These are phyloP conservation scores for Charadrius vociferus DNA, from an alignment of 2,113 vertebrate genomes.

Conservation along the genomic window DNA sequence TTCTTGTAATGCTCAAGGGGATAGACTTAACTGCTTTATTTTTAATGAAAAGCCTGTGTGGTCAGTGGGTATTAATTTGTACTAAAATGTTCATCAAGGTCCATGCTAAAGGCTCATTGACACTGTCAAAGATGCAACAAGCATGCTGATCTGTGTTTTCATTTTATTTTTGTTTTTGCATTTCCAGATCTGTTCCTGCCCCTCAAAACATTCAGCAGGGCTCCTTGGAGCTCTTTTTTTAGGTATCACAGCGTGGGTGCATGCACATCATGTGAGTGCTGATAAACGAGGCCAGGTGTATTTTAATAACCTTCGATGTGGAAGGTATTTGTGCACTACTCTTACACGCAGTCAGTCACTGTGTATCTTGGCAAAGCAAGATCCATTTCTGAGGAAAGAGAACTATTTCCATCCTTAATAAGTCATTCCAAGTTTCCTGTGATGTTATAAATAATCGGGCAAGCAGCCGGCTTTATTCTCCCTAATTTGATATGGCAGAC, in stretches of 20 bases:
- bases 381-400: slow-evolving; percentile 71
- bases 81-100: not conserved
- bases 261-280: not conserved
- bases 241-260: not conserved
- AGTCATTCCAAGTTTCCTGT: slow-evolving; percentile 79
- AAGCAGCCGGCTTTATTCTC: slow-evolving; percentile 77
- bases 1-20: not conserved
- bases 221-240: not conserved
- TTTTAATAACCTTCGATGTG: slow-evolving; percentile 73
- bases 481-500: slow-evolving; percentile 78
- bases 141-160: not conserved
- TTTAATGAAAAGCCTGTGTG: not conserved
- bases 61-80: not conserved
- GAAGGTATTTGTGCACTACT: slow-evolving; percentile 59
- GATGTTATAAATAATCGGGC: slow-evolving; percentile 80
- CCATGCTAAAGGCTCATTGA: not conserved
- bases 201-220: not conserved
- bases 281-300: slow-evolving; percentile 66
- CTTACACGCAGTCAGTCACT: slow-evolving; percentile 65
- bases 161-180: not conserved
- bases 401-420: slow-evolving; percentile 80
- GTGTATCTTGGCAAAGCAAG: slow-evolving; percentile 77
- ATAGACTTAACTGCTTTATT: not conserved
- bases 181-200: not conserved
- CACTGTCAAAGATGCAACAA: not conserved